Evolutionary conservation across 1,140 invertebrate genomes (phyloP).

Genomic region (Solen grandis): DNA sequence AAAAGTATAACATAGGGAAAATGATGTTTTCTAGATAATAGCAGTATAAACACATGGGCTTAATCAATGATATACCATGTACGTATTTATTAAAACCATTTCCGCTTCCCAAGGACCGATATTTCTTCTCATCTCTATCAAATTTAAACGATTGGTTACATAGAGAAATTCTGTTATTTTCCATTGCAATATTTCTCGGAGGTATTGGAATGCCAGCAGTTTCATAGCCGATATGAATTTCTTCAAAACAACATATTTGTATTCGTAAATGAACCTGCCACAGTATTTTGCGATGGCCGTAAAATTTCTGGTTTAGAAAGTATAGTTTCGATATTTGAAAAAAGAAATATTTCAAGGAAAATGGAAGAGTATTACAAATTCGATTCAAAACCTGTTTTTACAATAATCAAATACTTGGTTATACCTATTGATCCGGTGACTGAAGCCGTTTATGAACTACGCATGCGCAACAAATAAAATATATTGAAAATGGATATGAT

Average conservation of each 20-base stretch:
- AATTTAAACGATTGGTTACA: background rate
- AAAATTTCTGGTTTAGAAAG: background rate
- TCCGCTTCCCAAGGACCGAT: background rate
- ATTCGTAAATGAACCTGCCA: background rate
- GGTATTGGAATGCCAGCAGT: background rate
- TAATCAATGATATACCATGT: background rate
- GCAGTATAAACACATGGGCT: background rate
- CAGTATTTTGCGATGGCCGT: background rate
- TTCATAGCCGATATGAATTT: background rate
- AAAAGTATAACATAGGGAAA: background rate
- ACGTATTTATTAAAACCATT: background rate
- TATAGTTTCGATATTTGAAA: background rate
- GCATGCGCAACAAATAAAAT: constrained; percentile 26
- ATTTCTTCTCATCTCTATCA: background rate
- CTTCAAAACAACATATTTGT: background rate
- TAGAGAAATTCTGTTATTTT: background rate
- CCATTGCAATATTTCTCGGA: background rate
- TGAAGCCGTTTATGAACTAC: constrained; percentile 37
- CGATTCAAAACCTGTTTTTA: constrained; percentile 16
- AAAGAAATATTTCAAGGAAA: background rate
- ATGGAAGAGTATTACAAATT: background rate
- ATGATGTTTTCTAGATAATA: background rate
- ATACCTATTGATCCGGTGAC: constrained; percentile 41
- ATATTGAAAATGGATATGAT: constrained; percentile 28
- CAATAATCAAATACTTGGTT: constrained; percentile 22